phyloP scores from a whole-genome alignment of 2,113 vertebrate genomes.

The Glaucidium brasilianum region DNA sequence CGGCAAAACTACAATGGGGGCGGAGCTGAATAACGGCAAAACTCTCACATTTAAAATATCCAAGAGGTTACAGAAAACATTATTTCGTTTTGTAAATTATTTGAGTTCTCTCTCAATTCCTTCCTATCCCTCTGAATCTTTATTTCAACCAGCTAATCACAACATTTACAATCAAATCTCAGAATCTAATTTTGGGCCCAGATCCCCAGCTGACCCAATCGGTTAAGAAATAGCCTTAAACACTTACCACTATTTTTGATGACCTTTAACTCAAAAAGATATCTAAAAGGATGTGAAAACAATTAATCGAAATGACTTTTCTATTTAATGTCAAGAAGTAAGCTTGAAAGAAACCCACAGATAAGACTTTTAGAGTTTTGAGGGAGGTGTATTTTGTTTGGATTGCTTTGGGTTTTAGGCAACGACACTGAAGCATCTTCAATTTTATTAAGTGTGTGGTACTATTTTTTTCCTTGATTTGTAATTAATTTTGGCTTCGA shows the following conservation, averaged over 20 bases:
- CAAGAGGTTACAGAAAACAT: not conserved
- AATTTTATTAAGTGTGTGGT: conserved; percentile 16
- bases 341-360: not conserved
- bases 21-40: not conserved
- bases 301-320: not conserved
- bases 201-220: not conserved
- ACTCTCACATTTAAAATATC: not conserved
- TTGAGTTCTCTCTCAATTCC: not conserved
- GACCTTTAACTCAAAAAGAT: not conserved
- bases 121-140: not conserved
- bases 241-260: not conserved
- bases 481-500: conserved; percentile 64
- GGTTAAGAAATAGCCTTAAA: not conserved
- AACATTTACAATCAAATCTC: not conserved
- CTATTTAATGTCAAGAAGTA: not conserved
- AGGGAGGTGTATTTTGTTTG: not conserved
- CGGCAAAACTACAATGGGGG: not conserved
- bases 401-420: not conserved
- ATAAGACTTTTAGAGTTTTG: not conserved
- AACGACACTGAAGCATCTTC: not conserved
- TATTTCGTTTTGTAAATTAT: not conserved
- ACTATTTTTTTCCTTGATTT: conserved; percentile 42
- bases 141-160: not conserved
- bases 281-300: not conserved
- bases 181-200: not conserved